These are phyloP conservation scores for Aphidius ervi DNA, from an alignment of 1,140 invertebrate species.

Conservation along the genomic window DNA sequence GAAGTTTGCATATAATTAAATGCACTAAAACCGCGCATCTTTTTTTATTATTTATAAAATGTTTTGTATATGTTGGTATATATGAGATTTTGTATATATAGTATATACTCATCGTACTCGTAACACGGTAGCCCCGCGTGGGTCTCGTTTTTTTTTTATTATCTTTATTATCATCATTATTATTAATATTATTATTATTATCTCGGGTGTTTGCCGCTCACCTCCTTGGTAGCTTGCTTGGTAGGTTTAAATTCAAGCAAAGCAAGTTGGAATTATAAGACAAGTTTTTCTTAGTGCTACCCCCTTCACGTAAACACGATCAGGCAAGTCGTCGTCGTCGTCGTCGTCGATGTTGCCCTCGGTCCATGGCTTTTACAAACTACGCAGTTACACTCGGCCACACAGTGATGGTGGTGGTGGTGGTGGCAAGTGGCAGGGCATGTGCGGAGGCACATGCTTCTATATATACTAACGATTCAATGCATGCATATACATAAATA, in stretches of 20 bases:
- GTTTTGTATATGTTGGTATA: too few relatives aligned
- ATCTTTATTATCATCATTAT: not conserved
- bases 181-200: not conserved
- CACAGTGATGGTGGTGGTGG: constrained; percentile 19
- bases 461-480: constrained; percentile 12
- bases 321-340: too few relatives aligned
- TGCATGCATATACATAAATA: constrained; percentile 7
- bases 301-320: too few relatives aligned
- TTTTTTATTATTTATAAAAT: too few relatives aligned
- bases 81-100: too few relatives aligned
- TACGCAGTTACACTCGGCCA: constrained; percentile 42
- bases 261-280: too few relatives aligned
- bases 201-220: not conserved
- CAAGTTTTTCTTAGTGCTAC: too few relatives aligned
- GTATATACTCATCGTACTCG: not conserved
- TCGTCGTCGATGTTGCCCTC: not conserved
- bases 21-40: too few relatives aligned
- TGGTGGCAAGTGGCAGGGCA: constrained; percentile 25
- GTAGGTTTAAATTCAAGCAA: too few relatives aligned
- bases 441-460: constrained; percentile 3
- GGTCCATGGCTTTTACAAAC: constrained; percentile 29
- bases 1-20: too few relatives aligned
- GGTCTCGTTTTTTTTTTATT: not conserved
- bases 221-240: constrained; percentile 1
- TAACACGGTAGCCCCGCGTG: constrained; percentile 10